Evolutionary conservation across 2,113 vertebrate species (phyloP), one percentile per base, ranked within the genome.

Genomic region (Ailurus styani): DNA sequence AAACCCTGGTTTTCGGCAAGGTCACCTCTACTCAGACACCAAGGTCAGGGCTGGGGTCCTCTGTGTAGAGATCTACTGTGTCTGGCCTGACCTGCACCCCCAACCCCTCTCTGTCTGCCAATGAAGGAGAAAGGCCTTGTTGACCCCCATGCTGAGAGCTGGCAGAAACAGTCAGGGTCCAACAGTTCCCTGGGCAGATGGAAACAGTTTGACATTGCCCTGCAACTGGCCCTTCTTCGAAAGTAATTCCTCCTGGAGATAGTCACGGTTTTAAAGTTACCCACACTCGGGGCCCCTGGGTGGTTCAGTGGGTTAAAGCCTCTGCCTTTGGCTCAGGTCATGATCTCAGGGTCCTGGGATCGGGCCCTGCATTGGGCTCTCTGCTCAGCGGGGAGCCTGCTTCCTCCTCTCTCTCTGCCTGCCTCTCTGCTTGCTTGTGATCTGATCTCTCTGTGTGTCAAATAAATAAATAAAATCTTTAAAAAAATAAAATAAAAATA

Each of bases 261-360:
- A 81, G 85, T 88, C 29, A 54, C 21, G 4, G 50, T 93, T 98
- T 34, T 62, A 94, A 96, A 95, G 77, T 73, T 96, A 83, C 97
- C 92, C 47, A 87, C n/a, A 57, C n/a, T n/a, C n/a, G n/a, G n/a
- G n/a, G n/a, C n/a, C n/a, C n/a, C n/a, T n/a, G n/a, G n/a, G n/a
- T n/a, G n/a, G n/a, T n/a, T n/a, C n/a, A n/a, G n/a, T n/a, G n/a
- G n/a, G n/a, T n/a, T n/a, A n/a, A n/a, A n/a, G n/a, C n/a, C n/a
- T n/a, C n/a, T n/a, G n/a, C n/a, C n/a, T n/a, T n/a, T n/a, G n/a
- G n/a, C n/a, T n/a, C n/a, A n/a, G n/a, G n/a, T n/a, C n/a, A n/a
- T n/a, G n/a, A n/a, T n/a, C n/a, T n/a, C n/a, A n/a, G n/a, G n/a
- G n/a, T n/a, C n/a, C n/a, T n/a, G n/a, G n/a, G n/a, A n/a, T n/a